Evolutionary conservation across 2,113 vertebrate genomes (phyloP), one percentile per base, ranked within the genome.

Genomic region (Heloderma charlesbogerti): DNA sequence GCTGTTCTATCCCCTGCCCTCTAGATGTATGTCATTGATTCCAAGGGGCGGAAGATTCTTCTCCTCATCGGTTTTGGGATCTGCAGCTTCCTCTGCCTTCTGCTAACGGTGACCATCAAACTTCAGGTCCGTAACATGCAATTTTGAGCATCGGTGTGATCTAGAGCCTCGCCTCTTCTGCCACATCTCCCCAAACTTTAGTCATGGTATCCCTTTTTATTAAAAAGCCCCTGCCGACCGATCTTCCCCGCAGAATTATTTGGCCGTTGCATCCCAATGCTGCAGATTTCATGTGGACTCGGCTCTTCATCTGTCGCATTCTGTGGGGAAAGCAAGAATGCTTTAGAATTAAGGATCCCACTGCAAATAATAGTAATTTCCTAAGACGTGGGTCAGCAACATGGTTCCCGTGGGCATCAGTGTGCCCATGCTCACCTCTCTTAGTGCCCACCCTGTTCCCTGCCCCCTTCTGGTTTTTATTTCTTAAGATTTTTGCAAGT

Each of bases 21-120:
- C 0, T 95, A 99, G 99, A 96, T 99, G 67, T 98, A 99, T 82
- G 97, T 99, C 0, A 98, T 99, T 87, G 99, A 99, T 87, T 95
- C 97, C 8, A 86, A 97, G 54, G 99, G 99, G 0, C 96, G 99
- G 85, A 96, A 96, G 81, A 43, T 98, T 12, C 97, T 99, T 6
- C 96, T 99, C 12, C 98, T 99, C 37, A 90, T 96, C 25, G 98
- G 99, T 3, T 99, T 99, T 92, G 95, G 95, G 6, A 92, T 97
- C 92, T 99, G 99, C 96, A 97, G 98, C 88, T 37, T 1, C 0
- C 95, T 98, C 88, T 99, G 98, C 85, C 93, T 97, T 0, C 83
- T 98, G 88, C 91, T 99, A 18, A 99, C 98, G 0, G 12, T 96
- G 0, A 98, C 98, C 0, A 98, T 99, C 89, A 97, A 79, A 0